These are phyloP conservation scores for Oeneis ivallda DNA, from an alignment of 2,888 invertebrate genomes.

Conservation along the genomic window DNA sequence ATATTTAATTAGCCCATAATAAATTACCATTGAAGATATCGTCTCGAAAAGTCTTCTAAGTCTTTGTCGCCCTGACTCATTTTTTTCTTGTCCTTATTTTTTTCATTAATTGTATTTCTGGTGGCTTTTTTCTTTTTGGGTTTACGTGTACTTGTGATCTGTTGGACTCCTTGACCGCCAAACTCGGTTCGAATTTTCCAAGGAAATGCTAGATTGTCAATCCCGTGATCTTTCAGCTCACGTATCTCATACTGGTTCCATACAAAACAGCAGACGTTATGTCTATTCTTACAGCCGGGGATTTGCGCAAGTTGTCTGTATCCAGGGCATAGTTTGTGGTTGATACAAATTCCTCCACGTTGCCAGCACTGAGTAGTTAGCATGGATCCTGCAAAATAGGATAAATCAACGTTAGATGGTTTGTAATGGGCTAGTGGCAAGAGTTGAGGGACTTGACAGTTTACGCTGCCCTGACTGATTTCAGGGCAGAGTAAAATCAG, in stretches of 20 bases:
- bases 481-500: no score
- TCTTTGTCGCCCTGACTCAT: not conserved
- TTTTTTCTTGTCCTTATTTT: not conserved
- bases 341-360: constrained; percentile 65
- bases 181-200: constrained; percentile 50
- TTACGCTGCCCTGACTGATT: not conserved
- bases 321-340: constrained; percentile 58
- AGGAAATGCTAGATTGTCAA: constrained; percentile 52
- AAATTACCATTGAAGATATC: not conserved
- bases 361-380: constrained; percentile 64
- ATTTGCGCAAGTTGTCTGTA: constrained; percentile 55
- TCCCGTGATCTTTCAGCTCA: constrained; percentile 55
- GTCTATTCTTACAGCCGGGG: constrained; percentile 61
- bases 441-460: not conserved
- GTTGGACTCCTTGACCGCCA: constrained; percentile 60
- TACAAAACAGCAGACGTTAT: constrained; percentile 67
- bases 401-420: not conserved
- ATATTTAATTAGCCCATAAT: not conserved
- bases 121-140: constrained; percentile 24
- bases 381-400: constrained; percentile 54
- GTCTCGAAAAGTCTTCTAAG: not conserved
- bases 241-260: constrained; percentile 61
- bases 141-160: constrained; percentile 31
- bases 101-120: not conserved
- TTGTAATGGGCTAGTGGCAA: not conserved